These are phyloP conservation scores for Bradysia coprophila DNA, from an alignment of 1,140 invertebrate genomes.

Conservation along the genomic window DNA sequence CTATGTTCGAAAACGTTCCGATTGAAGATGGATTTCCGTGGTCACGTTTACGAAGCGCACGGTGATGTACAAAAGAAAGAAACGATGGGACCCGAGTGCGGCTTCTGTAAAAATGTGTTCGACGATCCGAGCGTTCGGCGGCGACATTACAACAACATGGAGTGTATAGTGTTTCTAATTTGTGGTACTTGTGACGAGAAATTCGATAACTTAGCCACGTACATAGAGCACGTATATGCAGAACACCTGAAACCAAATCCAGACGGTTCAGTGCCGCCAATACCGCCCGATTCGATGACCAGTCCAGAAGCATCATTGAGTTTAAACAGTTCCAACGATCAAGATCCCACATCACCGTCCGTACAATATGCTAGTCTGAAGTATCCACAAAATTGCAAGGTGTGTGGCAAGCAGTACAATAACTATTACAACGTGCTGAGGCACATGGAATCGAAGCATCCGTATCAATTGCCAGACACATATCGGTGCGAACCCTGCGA, in stretches of 20 bases:
- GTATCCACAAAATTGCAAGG: conserved; percentile 21
- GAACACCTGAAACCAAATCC: conserved; percentile 12
- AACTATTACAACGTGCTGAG: conserved; percentile 23
- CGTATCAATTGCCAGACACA: conserved; percentile 20
- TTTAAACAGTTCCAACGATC: neutral
- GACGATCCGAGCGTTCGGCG: conserved; percentile 19
- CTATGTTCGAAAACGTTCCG: conserved; percentile 20
- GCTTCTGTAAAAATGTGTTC: conserved; percentile 19
- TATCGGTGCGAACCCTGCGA: conserved; percentile 21
- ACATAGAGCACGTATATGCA: conserved; percentile 22
- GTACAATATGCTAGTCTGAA: conserved; percentile 8
- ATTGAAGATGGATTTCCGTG: conserved; percentile 22
- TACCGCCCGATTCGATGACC: neutral
- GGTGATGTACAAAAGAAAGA: conserved; percentile 21
- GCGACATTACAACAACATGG: conserved; percentile 23
- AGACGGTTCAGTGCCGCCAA: conserved; percentile 6
- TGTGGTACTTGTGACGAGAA: conserved; percentile 23
- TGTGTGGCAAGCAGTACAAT: conserved; percentile 22
- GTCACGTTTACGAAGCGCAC: conserved; percentile 22
- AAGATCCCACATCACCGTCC: neutral
- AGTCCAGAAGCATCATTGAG: neutral
- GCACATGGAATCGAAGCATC: conserved; percentile 24
- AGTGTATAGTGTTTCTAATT: conserved; percentile 20
- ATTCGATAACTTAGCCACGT: conserved; percentile 19
- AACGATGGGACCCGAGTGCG: conserved; percentile 14